Evolutionary conservation across 2,888 invertebrate genomes (phyloP).

Genomic region (Parnassius apollo): DNA sequence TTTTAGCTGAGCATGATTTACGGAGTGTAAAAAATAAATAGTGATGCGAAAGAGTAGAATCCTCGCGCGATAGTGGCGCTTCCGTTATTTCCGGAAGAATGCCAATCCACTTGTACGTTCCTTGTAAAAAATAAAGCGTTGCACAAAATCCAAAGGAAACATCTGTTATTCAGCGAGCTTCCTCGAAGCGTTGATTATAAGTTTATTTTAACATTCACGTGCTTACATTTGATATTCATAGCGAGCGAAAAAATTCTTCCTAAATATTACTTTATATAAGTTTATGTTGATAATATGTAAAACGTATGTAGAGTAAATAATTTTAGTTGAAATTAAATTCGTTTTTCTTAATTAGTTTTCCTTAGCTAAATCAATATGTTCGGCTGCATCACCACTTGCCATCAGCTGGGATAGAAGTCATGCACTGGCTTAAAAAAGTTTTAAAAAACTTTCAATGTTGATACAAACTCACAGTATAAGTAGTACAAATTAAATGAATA

Average conservation of each 20-base stretch:
- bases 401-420: too few relatives aligned
- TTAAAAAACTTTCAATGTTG: too few relatives aligned
- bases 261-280: too few relatives aligned
- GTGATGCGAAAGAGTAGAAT: constrained; percentile 4
- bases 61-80: constrained; percentile 18
- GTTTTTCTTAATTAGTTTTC: too few relatives aligned
- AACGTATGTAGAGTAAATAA: too few relatives aligned
- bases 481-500: too few relatives aligned
- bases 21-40: constrained; percentile 11
- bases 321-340: too few relatives aligned
- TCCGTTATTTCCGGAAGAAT: constrained; percentile 44
- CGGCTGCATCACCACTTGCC: too few relatives aligned
- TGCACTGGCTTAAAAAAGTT: too few relatives aligned
- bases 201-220: constrained; percentile 32
- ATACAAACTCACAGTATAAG: too few relatives aligned
- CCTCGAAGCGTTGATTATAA: constrained; percentile 34
- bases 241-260: constrained; percentile 2
- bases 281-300: too few relatives aligned
- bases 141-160: constrained; percentile 50
- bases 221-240: constrained; percentile 15
- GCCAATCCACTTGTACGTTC: constrained; percentile 33
- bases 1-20: not conserved
- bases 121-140: constrained; percentile 41
- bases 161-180: constrained; percentile 46
- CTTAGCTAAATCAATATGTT: too few relatives aligned